These are phyloP conservation scores for Tyto alba DNA, from an alignment of 2,113 vertebrate species.

Conservation along the genomic window DNA sequence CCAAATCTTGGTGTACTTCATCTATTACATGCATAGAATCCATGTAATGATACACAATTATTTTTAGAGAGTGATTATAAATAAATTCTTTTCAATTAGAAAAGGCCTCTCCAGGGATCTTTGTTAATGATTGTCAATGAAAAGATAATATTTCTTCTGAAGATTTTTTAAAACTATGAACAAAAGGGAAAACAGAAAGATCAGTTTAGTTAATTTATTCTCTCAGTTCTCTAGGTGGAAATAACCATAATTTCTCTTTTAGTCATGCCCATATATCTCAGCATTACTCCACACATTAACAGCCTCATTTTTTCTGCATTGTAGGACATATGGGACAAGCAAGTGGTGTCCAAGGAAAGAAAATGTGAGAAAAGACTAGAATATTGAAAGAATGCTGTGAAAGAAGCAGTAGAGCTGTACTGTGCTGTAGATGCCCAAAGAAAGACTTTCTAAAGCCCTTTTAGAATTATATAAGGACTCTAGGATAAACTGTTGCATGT, in stretches of 20 bases:
- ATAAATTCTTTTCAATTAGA: not conserved
- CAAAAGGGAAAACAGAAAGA: not conserved
- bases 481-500: not conserved
- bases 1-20: not conserved
- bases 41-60: not conserved
- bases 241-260: not conserved
- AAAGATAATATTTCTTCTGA: not conserved
- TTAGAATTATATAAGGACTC: not conserved
- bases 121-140: not conserved
- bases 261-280: not conserved
- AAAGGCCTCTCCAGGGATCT: not conserved
- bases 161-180: not conserved
- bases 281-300: not conserved
- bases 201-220: not conserved
- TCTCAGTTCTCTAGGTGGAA: not conserved
- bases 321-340: not conserved
- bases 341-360: not conserved
- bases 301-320: not conserved
- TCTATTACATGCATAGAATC: not conserved
- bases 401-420: not conserved
- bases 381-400: not conserved
- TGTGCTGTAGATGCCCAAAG: not conserved
- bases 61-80: not conserved
- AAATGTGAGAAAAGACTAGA: not conserved
- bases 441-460: not conserved